Evolutionary conservation across 2,888 invertebrate species (phyloP), one percentile per base, ranked within the genome.

Genomic region (Drosophila anceps): DNA sequence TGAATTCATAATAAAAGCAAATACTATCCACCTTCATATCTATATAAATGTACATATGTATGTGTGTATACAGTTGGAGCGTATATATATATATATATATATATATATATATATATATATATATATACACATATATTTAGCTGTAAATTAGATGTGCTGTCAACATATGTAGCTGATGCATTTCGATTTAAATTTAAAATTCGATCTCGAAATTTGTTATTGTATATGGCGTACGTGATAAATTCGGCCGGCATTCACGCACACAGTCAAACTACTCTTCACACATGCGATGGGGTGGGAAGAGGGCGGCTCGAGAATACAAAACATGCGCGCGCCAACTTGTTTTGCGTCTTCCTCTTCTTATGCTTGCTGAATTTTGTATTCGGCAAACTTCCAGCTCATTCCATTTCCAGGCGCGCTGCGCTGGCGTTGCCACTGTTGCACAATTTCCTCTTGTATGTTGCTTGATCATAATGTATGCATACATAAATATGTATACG

Each of bases 171-270:
- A 54, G 59, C 24, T 64, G 67, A 44, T 31, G 27, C n/a, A 48
- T 31, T 27, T 9, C n/a, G 18, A 31, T 46, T 63, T 44, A 55
- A 43, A 43, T 64, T 61, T 60, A 69, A 59, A 77, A 73, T 73
- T 54, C 43, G 57, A 67, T 68, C 57, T 70, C 27, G n/a, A 58
- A 24, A 24, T 24, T 24, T 24, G 24, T 24, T 24, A 18, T 41
- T 12, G 54, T 57, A 12, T 66, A 39, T 61, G 83, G 84, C 53
- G 62, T 85, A 88, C 86, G 84, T 88, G 88, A 86, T 83, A 76
- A 74, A 77, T 60, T 66, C 62, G 64, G 50, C 79, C 84, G 75
- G 73, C 81, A 62, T 74, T 69, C 80, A 84, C 81, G 71, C 86
- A 88, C 68, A 71, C 71, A 50, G 24, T 5, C 61, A 57, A 58